Evolutionary conservation across 1,140 invertebrate genomes (phyloP), one percentile per base, ranked within the genome.

Genomic region (Adoxophyes honmai): DNA sequence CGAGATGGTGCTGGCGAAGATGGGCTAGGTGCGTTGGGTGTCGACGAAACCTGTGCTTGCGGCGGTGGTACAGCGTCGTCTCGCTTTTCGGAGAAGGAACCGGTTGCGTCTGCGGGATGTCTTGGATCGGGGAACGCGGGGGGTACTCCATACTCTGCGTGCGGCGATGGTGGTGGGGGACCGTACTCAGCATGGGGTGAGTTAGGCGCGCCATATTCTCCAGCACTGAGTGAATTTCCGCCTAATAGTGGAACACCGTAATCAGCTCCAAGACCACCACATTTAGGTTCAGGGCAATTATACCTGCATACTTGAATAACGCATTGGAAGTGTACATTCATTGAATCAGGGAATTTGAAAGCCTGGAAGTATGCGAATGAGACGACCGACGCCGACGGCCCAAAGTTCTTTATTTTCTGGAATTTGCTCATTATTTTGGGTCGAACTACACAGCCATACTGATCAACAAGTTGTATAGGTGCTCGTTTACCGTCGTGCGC

Each of bases 241-340:
- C 91, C 91, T 16, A 93, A 81, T 54, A 92, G 85, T 36, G 93
- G 93, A 15, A 92, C 91, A 16, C 94, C 94, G 56, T 95, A 96
- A 64, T 94, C 93, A 44, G 89, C 91, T 37, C 91, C 90, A 13
- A 94, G 84, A 34, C 93, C 92, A 9, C 93, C 94, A 79, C 95
- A 97, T 87, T 96, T 96, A 0, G 96, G 96, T 69, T 97, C 96
- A 0, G 96, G 96, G 75, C 97, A 98, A 76, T 97, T 96, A 83
- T 97, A 96, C 58, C 96, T 92, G 69, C 97, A 98, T 1, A 98
- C 96, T 90, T 98, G 97, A 67, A 98, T 98, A 1, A 97, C 96
- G 78, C 97, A 98, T 83, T 98, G 97, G 94, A 98, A 98, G 91
- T 98, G 97, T 1, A 98, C 96, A 76, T 98, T 97, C 97, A 98